Base-by-base conservation (phyloP, 2,888 invertebrate genomes). In the Resseliella maxima region DNA sequence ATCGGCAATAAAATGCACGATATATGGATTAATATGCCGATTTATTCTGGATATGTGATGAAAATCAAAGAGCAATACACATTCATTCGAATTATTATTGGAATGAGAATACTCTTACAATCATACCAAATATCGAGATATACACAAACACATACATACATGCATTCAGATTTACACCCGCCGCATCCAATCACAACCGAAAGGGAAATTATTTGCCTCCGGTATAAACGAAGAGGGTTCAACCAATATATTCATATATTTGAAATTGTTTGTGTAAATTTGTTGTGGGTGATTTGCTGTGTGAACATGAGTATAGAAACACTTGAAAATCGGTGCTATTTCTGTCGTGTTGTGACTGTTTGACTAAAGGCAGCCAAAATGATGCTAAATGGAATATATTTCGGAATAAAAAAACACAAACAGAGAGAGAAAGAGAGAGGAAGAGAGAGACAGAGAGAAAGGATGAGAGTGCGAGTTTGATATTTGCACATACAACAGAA, bases 1-100 rank as follows among this genome's bases (percentile, higher is more conserved):
- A 38, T 83, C 38, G 6, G 83, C 38, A 83, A 83, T 83, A 38
- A 83, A 83, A 83, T 12, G 83, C 83, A 83, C 72, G 72, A 50
- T 18, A 72, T 72, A 72, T 72, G 18, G 72, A 72, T 72, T 31
- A 72, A 72, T 72, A 72, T 72, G 31, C 31, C 15, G 72, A 72
- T 72, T 72, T 35, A 72, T 72, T 72, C n/a, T 72, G 72, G 31
- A 12, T 18, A 27, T 72, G 1, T 72, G 72, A 72, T 72, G 31
- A 18, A 72, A 72, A 72, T 72, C 27, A 72, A 72, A 59, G 24
- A 59, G 59, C 59, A 24, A 59, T 35, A 72, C 72, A n/a, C 12
- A 15, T 15, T 31, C 1, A 18, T 50, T 15, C 46, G 46, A 50
- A n/a, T n/a, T 8, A 8, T 8, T 15, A 18, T 18, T 50, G 15